phyloP scores from a whole-genome alignment of 2,113 vertebrate genomes.

The Hassar affinis region DNA sequence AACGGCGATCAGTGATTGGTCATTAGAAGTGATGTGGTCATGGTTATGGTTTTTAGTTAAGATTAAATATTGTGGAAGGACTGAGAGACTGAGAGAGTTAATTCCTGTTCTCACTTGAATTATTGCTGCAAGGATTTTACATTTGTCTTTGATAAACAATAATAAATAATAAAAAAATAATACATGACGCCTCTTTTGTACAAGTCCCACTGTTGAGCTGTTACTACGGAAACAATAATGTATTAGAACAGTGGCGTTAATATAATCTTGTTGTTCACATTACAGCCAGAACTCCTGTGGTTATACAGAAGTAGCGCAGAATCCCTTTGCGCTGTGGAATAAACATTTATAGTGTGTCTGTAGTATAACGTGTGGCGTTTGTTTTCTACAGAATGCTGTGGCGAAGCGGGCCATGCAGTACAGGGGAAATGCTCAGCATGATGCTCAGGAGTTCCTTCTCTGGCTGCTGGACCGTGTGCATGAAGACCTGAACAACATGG shows the following conservation, averaged over 20 bases:
- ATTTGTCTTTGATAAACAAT: no score
- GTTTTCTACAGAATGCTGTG: conserved; percentile 80
- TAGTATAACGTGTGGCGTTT: conserved; percentile 2
- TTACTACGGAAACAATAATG: background rate
- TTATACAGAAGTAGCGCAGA: background rate
- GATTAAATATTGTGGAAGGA: no score
- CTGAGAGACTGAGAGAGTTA: no score
- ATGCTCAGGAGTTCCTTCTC: conserved; percentile 96
- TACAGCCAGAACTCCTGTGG: background rate
- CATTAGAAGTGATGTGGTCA: background rate
- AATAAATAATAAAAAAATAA: no score
- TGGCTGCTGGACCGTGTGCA: conserved; percentile 97
- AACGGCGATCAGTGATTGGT: background rate
- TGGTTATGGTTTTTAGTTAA: no score
- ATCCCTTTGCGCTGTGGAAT: background rate
- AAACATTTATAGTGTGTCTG: background rate
- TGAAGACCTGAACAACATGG: conserved; percentile 86
- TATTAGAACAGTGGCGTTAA: background rate
- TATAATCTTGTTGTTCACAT: background rate
- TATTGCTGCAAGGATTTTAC: no score
- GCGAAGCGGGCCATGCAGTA: conserved; percentile 93
- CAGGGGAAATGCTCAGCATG: conserved; percentile 92
- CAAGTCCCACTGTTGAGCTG: background rate
- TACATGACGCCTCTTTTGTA: no score
- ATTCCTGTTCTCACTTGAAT: no score